Conservation (phyloP, 2,113 vertebrate species). For the Onychorhynchus coronatus region DNA sequence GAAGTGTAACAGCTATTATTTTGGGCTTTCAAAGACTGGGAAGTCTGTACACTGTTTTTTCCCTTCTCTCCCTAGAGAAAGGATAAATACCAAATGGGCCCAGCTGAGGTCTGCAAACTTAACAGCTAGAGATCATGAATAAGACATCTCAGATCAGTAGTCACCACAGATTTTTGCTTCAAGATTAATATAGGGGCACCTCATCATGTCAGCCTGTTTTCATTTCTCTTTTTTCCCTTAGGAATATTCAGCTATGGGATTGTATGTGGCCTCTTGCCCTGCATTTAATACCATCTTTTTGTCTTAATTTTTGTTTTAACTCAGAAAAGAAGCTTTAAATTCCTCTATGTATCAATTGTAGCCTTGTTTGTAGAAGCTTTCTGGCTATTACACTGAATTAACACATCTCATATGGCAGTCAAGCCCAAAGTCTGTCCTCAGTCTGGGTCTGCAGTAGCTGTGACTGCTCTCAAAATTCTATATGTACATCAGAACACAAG, state of each 20-base stretch:
- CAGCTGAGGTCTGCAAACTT: slow-evolving; percentile 69
- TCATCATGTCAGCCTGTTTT: neutral
- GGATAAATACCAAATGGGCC: slow-evolving; percentile 67
- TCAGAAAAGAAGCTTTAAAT: neutral
- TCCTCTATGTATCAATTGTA: neutral
- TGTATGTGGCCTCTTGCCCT: neutral
- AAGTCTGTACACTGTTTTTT: slow-evolving; percentile 65
- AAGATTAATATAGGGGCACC: neutral
- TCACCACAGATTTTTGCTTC: neutral
- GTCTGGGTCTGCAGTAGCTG: neutral
- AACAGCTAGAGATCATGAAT: slow-evolving; percentile 67
- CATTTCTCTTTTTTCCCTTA: neutral
- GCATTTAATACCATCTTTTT: neutral
- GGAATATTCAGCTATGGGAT: neutral
- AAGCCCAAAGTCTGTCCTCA: neutral
- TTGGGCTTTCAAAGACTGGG: slow-evolving; percentile 73
- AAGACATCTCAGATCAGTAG: slow-evolving; percentile 16
- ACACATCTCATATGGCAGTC: neutral
- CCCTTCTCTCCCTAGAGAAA: slow-evolving; percentile 77
- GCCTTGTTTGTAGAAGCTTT: neutral
- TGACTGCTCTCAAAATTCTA: neutral
- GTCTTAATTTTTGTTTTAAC: neutral
- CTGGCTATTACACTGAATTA: neutral
- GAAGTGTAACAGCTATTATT: slow-evolving; percentile 68
- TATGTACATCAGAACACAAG: neutral